Conservation (phyloP, 2,113 vertebrate species). For the Antechinus stuartii region DNA sequence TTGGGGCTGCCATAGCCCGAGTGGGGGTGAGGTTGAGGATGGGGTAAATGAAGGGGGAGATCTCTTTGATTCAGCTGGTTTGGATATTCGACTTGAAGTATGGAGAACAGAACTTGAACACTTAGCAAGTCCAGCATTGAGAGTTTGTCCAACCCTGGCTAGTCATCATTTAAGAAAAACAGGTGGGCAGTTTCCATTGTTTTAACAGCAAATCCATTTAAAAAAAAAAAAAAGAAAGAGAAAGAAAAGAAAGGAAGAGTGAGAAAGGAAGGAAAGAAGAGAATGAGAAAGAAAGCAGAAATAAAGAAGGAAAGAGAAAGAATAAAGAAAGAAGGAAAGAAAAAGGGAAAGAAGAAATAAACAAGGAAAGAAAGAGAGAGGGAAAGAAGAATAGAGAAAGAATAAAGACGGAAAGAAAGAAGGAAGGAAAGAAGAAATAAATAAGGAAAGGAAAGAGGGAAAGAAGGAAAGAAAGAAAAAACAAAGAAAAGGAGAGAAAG, state of each 20-base stretch:
- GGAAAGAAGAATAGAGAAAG: no score
- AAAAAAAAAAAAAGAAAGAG: no score
- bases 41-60: background rate
- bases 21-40: background rate
- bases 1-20: background rate
- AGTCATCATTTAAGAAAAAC: background rate
- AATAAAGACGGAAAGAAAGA: no score
- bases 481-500: no score
- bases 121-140: background rate
- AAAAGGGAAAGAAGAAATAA: background rate
- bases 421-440: no score
- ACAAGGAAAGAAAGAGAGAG: slow-evolving; percentile 31
- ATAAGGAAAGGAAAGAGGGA: no score
- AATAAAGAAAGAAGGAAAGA: no score
- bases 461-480: no score
- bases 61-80: slow-evolving; percentile 54
- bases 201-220: background rate
- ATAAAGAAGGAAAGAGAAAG: no score
- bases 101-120: background rate
- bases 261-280: no score
- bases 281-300: no score
- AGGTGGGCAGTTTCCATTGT: background rate
- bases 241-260: no score
- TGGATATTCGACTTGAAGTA: slow-evolving; percentile 12
- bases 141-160: background rate